A percentile compares a stretch with the other conserved stretches of the same genome.
These are phyloP conservation scores for Lepidothrix coronata DNA, from an alignment of 2,113 vertebrate genomes.

Conservation along the genomic window DNA sequence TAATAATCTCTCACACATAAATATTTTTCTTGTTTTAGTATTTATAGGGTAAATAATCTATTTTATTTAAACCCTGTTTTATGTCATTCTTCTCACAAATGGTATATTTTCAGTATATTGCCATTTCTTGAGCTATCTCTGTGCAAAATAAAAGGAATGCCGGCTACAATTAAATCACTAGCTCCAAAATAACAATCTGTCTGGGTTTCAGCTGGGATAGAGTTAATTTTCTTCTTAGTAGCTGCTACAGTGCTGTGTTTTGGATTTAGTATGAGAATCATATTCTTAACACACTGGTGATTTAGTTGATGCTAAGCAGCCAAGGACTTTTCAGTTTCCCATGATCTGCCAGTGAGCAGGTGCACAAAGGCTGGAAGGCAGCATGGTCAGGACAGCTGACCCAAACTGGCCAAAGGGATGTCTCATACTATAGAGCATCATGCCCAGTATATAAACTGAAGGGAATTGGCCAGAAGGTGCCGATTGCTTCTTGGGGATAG, in stretches of 20 bases:
- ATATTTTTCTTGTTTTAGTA: background rate
- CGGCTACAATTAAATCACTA: background rate
- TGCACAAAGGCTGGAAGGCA: background rate
- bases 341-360: background rate
- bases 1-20: background rate
- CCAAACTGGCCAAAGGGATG: background rate
- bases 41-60: background rate
- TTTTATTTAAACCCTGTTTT: background rate
- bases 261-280: background rate
- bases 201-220: background rate
- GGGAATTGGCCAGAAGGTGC: background rate
- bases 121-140: background rate
- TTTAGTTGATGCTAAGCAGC: background rate
- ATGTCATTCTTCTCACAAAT: background rate
- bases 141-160: background rate
- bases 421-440: background rate
- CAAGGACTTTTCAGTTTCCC: background rate
- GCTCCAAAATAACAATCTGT: background rate
- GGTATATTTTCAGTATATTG: background rate
- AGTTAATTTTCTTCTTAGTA: background rate
- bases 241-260: background rate
- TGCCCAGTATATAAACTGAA: background rate
- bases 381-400: background rate
- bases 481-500: fast-evolving
- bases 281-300: background rate